phyloP scores from a whole-genome alignment of 2,113 vertebrate species.

The Pseudopodoces humilis region DNA sequence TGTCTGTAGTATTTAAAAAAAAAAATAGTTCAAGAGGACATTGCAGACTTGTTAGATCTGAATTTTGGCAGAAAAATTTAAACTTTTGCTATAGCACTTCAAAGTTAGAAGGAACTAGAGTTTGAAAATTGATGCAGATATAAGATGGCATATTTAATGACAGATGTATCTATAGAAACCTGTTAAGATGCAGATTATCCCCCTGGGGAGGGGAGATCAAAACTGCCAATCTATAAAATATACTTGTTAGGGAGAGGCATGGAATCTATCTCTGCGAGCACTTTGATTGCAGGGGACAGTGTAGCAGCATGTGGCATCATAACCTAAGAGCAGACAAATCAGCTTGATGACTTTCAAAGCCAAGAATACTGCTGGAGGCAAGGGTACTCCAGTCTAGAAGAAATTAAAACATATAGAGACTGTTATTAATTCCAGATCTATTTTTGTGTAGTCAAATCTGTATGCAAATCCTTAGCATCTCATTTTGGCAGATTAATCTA shows the following conservation, averaged over 20 bases:
- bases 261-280: conserved; percentile 77
- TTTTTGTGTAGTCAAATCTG: conserved; percentile 89
- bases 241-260: conserved; percentile 79
- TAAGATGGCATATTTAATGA: conserved; percentile 84
- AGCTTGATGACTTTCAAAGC: conserved; percentile 88
- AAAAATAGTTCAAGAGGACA: conserved; percentile 70
- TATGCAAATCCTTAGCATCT: conserved; percentile 88
- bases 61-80: conserved; percentile 76
- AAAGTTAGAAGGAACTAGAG: conserved; percentile 81
- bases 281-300: conserved; percentile 86
- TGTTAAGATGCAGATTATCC: conserved; percentile 86
- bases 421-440: conserved; percentile 86
- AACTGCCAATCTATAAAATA: conserved; percentile 87
- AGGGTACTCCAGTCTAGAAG: conserved; percentile 83
- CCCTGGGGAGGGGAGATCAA: conserved; percentile 81
- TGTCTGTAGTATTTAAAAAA: conserved; percentile 53
- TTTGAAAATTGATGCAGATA: conserved; percentile 81
- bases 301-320: conserved; percentile 84
- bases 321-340: conserved; percentile 86
- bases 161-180: conserved; percentile 85
- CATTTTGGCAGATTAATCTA: conserved; percentile 84
- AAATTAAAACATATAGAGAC: conserved; percentile 88
- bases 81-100: conserved; percentile 77
- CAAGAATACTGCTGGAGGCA: conserved; percentile 83
- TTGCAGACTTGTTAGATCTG: conserved; percentile 71